Base-by-base conservation (phyloP, 1,140 invertebrate species). In the Nephotettix cincticeps region DNA sequence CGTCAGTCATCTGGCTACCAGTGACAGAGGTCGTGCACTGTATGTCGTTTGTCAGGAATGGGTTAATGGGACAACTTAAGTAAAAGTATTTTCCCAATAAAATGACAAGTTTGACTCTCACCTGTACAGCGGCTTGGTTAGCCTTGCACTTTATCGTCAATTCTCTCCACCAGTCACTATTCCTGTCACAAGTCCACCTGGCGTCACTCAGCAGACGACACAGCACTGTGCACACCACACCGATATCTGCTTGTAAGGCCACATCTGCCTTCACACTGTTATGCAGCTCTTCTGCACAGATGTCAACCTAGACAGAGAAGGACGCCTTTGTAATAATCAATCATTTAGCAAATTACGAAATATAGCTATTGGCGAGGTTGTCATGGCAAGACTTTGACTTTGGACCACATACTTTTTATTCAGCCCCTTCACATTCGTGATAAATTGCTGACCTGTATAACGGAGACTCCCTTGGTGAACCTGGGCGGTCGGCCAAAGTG, bases 401-500 rank as follows among this genome's bases (percentile, higher is more conserved):
- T n/a, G n/a, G n/a, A n/a, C n/a, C n/a, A n/a, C n/a, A n/a, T n/a
- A n/a, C n/a, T n/a, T n/a, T n/a, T n/a, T n/a, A n/a, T n/a, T n/a
- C n/a, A n/a, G n/a, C n/a, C n/a, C n/a, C n/a, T n/a, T n/a, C n/a
- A n/a, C n/a, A n/a, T n/a, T n/a, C n/a, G n/a, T n/a, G n/a, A n/a
- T n/a, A n/a, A n/a, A n/a, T n/a, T n/a, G 14, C 25, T n/a, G 79
- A 92, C 91, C 85, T 97, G 96, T 76, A 98, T 95, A 64, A 98
- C 81, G 84, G 96, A 95, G 0, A 96, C 94, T 80, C 94, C 83
- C 23, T 86, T 80, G 29, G 87, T 85, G 80, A 91, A 98, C 29
- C 96, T 83, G 19, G 96, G 96, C n/a, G 91, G 83, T 63, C 89
- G 86, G 13, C 96, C 97, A 84, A 98, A 99, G 83, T 99, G 97